Percentiles rank a stretch among this genome's conserved stretches.
phyloP scores from a whole-genome alignment of 1,140 invertebrate genomes.

The Diachasmimorpha longicaudata region DNA sequence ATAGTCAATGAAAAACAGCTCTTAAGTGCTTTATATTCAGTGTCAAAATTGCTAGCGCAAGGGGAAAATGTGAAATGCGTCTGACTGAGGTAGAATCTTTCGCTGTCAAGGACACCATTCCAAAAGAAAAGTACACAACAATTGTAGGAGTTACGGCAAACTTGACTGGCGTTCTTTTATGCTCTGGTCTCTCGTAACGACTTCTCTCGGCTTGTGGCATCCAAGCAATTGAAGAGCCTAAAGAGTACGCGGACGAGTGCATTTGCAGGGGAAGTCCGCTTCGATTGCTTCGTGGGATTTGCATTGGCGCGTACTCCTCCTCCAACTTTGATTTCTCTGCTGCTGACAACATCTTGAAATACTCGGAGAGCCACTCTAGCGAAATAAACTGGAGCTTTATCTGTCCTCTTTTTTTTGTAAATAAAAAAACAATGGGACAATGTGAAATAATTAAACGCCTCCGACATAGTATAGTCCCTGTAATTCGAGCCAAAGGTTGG shows the following conservation, averaged over 20 bases:
- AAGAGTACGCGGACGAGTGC: slow-evolving; percentile 5
- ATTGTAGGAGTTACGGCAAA: neutral
- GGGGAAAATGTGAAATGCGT: neutral
- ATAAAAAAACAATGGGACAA: neutral
- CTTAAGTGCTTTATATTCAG: neutral
- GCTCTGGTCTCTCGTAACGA: neutral
- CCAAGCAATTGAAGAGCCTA: neutral
- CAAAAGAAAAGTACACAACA: neutral
- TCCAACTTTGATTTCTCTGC: neutral
- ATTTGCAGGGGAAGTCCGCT: slow-evolving; percentile 10
- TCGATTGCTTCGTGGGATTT: slow-evolving; percentile 12
- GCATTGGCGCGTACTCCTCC: neutral
- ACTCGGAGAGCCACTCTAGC: neutral
- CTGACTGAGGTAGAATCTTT: slow-evolving; percentile 1
- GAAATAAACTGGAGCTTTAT: neutral
- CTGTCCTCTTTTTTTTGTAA: neutral
- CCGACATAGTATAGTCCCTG: neutral
- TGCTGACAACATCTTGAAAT: slow-evolving; percentile 1
- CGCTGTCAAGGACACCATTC: neutral
- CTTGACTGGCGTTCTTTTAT: slow-evolving; percentile 4
- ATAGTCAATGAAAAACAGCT: neutral
- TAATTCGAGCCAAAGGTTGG: neutral
- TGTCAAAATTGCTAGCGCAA: neutral
- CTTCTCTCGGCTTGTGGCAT: slow-evolving; percentile 3
- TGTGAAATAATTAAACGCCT: neutral